Evolutionary conservation across 2,113 vertebrate species (phyloP).

Genomic region (Eudorcas thomsonii): DNA sequence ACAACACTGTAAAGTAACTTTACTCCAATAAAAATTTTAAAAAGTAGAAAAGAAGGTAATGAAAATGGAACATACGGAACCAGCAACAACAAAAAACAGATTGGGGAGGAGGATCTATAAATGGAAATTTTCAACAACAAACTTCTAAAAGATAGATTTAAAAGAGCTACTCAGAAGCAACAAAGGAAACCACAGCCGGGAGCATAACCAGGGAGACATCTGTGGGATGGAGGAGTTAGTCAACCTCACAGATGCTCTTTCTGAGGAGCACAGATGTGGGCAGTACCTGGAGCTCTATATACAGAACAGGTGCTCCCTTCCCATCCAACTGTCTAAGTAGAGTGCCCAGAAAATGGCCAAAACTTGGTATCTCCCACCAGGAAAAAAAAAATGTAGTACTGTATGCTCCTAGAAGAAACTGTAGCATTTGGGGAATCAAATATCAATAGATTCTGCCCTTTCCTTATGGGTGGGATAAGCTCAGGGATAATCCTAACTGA

Average conservation of each 20-base stretch:
- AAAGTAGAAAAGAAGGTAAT: not conserved
- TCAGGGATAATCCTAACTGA: not conserved
- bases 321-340: not conserved
- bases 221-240: not conserved
- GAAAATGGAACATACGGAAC: not conserved
- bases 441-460: not conserved
- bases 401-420: not conserved
- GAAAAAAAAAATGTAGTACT: not conserved
- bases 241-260: not conserved
- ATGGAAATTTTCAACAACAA: not conserved
- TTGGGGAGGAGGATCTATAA: not conserved
- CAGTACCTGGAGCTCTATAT: not conserved
- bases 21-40: not conserved
- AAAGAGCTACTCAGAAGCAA: not conserved
- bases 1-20: not conserved
- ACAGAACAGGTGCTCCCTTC: not conserved
- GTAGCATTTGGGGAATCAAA: not conserved
- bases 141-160: not conserved
- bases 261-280: not conserved
- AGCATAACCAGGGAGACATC: not conserved
- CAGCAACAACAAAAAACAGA: not conserved
- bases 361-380: not conserved
- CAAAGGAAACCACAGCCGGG: not conserved
- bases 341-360: not conserved
- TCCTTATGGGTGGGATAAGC: not conserved